These are phyloP conservation scores for Cheumatopsyche charites DNA, from an alignment of 1,140 invertebrate species.

Conservation along the genomic window DNA sequence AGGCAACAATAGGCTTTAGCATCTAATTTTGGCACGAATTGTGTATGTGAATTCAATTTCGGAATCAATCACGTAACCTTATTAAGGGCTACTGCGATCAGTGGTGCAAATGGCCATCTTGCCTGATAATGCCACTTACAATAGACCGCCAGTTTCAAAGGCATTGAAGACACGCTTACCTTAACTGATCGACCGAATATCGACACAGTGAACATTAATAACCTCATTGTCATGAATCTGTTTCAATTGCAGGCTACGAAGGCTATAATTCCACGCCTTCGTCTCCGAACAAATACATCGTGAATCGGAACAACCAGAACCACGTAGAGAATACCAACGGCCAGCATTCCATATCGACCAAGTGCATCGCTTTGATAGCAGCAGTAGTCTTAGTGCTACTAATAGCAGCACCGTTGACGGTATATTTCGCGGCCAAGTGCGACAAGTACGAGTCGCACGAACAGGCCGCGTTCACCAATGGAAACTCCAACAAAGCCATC, in stretches of 20 bases:
- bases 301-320: neutral
- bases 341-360: neutral
- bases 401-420: neutral
- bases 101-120: no score
- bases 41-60: no score
- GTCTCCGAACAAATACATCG: conserved; percentile 29
- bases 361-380: conserved; percentile 22
- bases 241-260: conserved; percentile 22
- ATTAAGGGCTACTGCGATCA: no score
- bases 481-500: neutral
- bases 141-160: no score
- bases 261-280: conserved; percentile 21
- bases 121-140: no score
- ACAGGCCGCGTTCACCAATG: neutral
- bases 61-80: no score
- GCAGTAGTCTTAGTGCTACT: neutral
- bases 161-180: no score
- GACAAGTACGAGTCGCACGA: neutral
- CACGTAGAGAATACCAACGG: neutral
- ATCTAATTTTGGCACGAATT: no score
- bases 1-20: no score
- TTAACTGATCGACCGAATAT: no score
- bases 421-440: neutral
- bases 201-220: no score
- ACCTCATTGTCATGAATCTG: no score